A percentile compares a stretch with the other conserved stretches of the same genome.
Evolutionary conservation across 2,113 vertebrate genomes (phyloP).

Genomic region (Benitochromis conjunctus): DNA sequence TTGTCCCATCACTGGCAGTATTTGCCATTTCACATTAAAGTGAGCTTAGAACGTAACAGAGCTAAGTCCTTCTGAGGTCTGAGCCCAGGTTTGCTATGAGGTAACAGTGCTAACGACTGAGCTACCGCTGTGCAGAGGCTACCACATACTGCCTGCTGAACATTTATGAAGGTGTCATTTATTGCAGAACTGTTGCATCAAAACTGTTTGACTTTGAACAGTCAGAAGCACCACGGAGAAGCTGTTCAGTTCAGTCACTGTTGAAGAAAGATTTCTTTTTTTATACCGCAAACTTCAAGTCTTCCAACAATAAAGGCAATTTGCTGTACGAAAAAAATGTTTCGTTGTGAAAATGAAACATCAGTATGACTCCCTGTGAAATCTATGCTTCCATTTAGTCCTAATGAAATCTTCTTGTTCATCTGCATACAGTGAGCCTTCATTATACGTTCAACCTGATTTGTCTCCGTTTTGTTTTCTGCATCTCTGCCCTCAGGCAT

Average conservation of each 20-base stretch:
- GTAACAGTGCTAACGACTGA: not conserved
- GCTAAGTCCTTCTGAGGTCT: not conserved
- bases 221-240: not conserved
- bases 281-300: not conserved
- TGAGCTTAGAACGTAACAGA: not conserved
- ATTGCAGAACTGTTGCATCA: not conserved
- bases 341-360: not conserved
- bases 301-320: not conserved
- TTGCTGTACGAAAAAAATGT: not conserved
- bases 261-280: not conserved
- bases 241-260: not conserved
- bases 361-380: not conserved
- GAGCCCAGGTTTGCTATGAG: not conserved
- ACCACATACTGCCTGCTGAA: not conserved
- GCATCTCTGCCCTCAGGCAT: slow-evolving; percentile 17
- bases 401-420: not conserved
- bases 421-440: not conserved
- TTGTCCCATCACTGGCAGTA: not conserved
- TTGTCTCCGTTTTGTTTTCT: slow-evolving; percentile 20
- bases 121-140: not conserved
- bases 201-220: not conserved
- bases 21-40: not conserved
- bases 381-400: not conserved
- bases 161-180: not conserved
- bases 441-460: not conserved